Base-by-base conservation (phyloP, 2,797 vertebrate species). In the Cyprinodon diabolis region DNA sequence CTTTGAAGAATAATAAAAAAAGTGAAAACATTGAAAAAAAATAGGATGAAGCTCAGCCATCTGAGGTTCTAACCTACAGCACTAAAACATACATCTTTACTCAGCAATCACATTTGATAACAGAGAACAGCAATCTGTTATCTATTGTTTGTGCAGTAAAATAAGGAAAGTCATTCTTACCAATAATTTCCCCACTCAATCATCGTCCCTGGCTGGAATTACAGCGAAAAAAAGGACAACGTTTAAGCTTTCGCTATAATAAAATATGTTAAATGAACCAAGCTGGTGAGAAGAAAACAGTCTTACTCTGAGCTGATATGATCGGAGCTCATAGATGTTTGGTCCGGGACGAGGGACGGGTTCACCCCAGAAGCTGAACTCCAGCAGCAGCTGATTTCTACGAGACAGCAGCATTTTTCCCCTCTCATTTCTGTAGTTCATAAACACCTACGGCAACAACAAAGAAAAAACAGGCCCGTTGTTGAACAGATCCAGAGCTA, bases 101-200 rank as follows among this genome's bases (percentile, higher is more conserved):
- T 54, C 17, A 40, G 0, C 19, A 17, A 9, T 23, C 45, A 23
- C 14, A 43, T 47, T 47, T 23, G n/a, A 54, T 7, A 23, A 11
- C 2, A 21, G 1, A 55, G 54, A 9, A 52, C 14, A 54, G 21
- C 52, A 8, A 55, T 3, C n/a, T 21, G 21, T 45, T 65, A 65
- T 45, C 43, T n/a, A 63, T 13, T 63, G 45, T 43, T 14, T 45
- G 62, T 65, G 40, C 10, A 65, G 12, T 63, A 45, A 19, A n/a
- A 37, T 4, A 66, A 55, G 0, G 66, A 76, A 69, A 4, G 3
- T 10, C 7, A 21, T 47, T 2, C 93, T 96, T 90, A 98, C 98
- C 98, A 99, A 92, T 98, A 97, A 91, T 99, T 99, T 75, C 97
- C 97, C 98, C 98, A 99, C 82, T 99, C 97, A 56, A 99, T 99